These are phyloP conservation scores for Chrysaora quinquecirrha DNA, from an alignment of 30 jellyfish, hydroid and myxozoan species.

Conservation along the genomic window DNA sequence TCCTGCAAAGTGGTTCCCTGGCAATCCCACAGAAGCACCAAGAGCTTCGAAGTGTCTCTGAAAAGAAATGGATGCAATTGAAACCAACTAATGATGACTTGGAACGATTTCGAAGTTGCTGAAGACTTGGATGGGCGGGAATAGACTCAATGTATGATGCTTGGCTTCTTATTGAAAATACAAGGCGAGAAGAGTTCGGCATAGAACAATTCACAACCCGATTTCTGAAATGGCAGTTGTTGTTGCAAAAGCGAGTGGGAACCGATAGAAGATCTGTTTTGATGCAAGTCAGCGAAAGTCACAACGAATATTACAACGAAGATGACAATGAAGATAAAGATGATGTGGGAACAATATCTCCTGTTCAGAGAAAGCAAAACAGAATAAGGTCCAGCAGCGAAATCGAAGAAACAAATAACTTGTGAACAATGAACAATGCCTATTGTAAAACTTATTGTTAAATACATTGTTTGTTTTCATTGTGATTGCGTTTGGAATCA, in stretches of 20 bases:
- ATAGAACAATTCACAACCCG: background rate
- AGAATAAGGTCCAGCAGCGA: too few relatives aligned
- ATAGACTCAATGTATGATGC: conserved; percentile 22
- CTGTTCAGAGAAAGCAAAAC: too few relatives aligned
- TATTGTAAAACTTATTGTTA: too few relatives aligned
- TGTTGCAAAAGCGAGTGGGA: background rate
- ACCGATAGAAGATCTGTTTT: background rate
- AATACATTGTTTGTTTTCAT: too few relatives aligned
- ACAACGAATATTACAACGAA: background rate
- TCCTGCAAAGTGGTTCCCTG: conserved; percentile 39
- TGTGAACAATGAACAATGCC: too few relatives aligned
- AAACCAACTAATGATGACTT: too few relatives aligned
- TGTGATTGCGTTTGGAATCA: too few relatives aligned
- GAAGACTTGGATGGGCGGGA: conserved; percentile 2
- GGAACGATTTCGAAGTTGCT: too few relatives aligned
- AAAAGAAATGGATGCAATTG: conserved; percentile 14
- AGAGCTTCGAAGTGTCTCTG: background rate
- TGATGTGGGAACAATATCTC: too few relatives aligned
- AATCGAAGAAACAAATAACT: too few relatives aligned
- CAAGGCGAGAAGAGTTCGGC: background rate
- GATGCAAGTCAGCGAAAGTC: too few relatives aligned
- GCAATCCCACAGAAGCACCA: conserved; percentile 42
- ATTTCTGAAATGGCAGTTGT: background rate
- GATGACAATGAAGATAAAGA: background rate
- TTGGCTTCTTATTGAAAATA: too few relatives aligned